These are phyloP conservation scores for Cryptotis parvus DNA, from an alignment of 2,113 vertebrate genomes.

Conservation along the genomic window DNA sequence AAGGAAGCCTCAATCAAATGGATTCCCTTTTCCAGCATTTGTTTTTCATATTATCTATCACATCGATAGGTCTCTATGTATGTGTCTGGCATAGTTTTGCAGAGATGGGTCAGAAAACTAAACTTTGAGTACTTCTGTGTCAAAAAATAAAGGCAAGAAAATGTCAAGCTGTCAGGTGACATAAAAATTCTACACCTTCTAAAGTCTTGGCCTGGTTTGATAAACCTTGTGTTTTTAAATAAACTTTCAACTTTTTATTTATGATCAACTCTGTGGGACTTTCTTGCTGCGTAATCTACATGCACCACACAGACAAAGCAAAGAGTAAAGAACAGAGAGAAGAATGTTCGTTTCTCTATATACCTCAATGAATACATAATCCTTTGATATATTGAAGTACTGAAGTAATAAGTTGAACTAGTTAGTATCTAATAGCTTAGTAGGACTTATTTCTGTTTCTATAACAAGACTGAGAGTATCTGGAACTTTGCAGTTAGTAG, in stretches of 20 bases:
- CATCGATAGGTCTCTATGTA: constrained; percentile 41
- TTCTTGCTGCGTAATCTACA: not conserved
- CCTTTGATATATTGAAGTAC: not conserved
- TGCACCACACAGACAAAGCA: not conserved
- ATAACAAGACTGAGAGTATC: not conserved
- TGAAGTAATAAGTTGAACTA: not conserved
- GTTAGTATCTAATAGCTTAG: not conserved
- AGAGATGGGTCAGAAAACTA: constrained; percentile 27
- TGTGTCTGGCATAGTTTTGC: constrained; percentile 23
- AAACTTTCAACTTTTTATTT: constrained; percentile 34
- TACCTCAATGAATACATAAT: not conserved
- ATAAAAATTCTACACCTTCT: constrained; percentile 34
- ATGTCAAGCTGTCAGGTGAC: constrained; percentile 52
- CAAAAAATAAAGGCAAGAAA: constrained; percentile 21
- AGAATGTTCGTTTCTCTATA: not conserved
- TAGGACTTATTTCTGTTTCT: not conserved
- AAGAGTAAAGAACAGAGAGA: not conserved
- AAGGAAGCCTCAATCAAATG: constrained; percentile 52
- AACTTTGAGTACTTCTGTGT: constrained; percentile 43
- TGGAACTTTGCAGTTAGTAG: not conserved
- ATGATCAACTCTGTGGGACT: not conserved
- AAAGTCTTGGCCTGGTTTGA: constrained; percentile 45
- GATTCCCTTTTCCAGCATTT: constrained; percentile 54
- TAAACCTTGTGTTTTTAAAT: constrained; percentile 37
- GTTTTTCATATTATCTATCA: constrained; percentile 68